phyloP scores from a whole-genome alignment of 2,888 invertebrate species.

The Temnothorax unifasciatus region DNA sequence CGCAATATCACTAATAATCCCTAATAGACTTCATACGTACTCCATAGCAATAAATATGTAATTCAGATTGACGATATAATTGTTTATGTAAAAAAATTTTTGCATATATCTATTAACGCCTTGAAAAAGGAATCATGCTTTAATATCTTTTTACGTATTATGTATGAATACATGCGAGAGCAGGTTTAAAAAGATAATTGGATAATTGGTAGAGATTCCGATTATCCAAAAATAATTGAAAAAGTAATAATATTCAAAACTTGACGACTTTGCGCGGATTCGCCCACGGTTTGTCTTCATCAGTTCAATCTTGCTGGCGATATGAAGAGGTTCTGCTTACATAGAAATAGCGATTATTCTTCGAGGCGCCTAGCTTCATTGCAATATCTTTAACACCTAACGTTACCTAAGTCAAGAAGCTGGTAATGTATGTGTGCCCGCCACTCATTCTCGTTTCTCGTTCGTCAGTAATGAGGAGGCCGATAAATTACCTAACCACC shows the following conservation, averaged over 20 bases:
- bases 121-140: neutral
- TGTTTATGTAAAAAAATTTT: slow-evolving; percentile 8
- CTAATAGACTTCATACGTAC: neutral
- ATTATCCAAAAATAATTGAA: neutral
- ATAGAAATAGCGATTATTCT: slow-evolving; percentile 70
- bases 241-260: slow-evolving; percentile 12
- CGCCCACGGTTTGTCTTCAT: slow-evolving; percentile 66
- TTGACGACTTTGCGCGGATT: slow-evolving; percentile 62
- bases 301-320: slow-evolving; percentile 51
- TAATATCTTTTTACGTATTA: neutral
- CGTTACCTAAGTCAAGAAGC: slow-evolving; percentile 60
- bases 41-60: neutral
- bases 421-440: slow-evolving; percentile 3
- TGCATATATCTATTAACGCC: neutral
- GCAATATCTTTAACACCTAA: slow-evolving; percentile 68
- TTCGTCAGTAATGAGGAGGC: slow-evolving; percentile 64
- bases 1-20: neutral
- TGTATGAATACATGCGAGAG: neutral
- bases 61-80: neutral
- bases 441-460: slow-evolving; percentile 49
- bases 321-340: slow-evolving; percentile 50
- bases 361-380: slow-evolving; percentile 63
- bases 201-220: neutral
- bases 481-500: slow-evolving; percentile 60
- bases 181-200: neutral